These are phyloP conservation scores for Oreotrochilus melanogaster DNA, from an alignment of 2,113 vertebrate species.

Conservation along the genomic window DNA sequence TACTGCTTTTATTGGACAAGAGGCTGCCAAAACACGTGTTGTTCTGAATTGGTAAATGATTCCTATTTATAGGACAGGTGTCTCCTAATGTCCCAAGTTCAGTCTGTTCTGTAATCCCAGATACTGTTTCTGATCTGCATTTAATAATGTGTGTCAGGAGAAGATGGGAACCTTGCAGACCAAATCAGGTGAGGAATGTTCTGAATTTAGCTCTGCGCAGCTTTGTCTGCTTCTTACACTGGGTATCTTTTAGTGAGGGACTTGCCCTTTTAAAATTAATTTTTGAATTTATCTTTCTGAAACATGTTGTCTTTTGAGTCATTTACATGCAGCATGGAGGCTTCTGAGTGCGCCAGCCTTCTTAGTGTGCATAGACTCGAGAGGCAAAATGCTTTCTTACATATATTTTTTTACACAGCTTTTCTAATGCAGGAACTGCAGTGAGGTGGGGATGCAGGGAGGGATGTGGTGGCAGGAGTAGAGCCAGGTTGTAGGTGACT, in stretches of 20 bases:
- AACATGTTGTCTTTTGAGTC: not conserved
- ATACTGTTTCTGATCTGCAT: slow-evolving; percentile 67
- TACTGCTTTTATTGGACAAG: slow-evolving; percentile 67
- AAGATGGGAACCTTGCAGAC: slow-evolving; percentile 58
- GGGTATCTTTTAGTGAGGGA: not conserved
- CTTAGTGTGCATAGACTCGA: not conserved
- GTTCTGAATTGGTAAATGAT: slow-evolving; percentile 60
- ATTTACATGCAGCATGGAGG: not conserved
- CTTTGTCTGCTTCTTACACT: not conserved
- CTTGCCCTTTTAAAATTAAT: not conserved
- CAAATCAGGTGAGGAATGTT: slow-evolving; percentile 37
- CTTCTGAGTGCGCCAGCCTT: not conserved
- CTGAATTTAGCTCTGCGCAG: slow-evolving; percentile 39
- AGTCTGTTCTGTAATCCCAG: slow-evolving; percentile 63
- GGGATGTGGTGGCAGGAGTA: not conserved
- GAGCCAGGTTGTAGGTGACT: not conserved
- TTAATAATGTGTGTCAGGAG: slow-evolving; percentile 73
- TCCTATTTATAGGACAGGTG: slow-evolving; percentile 73
- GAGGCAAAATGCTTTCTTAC: not conserved
- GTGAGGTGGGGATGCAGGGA: not conserved
- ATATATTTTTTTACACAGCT: not conserved
- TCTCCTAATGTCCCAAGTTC: slow-evolving; percentile 57
- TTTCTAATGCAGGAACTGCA: not conserved
- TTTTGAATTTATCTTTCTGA: slow-evolving; percentile 13
- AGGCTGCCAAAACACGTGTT: slow-evolving; percentile 65